Evolutionary conservation across 2,888 invertebrate genomes (phyloP), one percentile per base, ranked within the genome.

Genomic region (Melangyna quadrimaculata): DNA sequence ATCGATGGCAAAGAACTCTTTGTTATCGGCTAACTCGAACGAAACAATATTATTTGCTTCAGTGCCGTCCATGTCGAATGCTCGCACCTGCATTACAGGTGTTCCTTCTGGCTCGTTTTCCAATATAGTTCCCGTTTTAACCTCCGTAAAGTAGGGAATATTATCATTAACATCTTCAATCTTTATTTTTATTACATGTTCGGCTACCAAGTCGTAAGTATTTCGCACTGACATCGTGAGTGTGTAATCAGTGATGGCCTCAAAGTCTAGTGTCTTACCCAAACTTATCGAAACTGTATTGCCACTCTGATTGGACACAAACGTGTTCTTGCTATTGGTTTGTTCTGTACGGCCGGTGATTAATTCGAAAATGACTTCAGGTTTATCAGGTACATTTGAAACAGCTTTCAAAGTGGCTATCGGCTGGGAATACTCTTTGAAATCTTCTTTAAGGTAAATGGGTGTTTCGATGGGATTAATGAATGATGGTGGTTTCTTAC

Each of bases 81-180:
- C 98, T 88, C 95, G 93, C 22, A 92, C 96, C 92, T 96, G 96
- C 96, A 97, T 97, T 0, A 98, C 98, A 10, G 95, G 95, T 6
- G 96, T 97, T 3, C 97, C 97, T 0, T 94, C 93, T 0, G 94
- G 94, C 90, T 97, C 97, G 90, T 98, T 97, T 93, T 98, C 98
- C 81, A 96, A 92, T 5, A 98, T 97, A 88, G 95, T 96, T 1
- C 97, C 97, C 17, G 95, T 95, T 89, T 95, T 94, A 14, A 96
- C 94, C 91, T 97, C 97, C 57, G 96, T 95, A 89, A 98, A 98
- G 88, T 95, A 95, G 0, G 96, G 98, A 88, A 96, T 96, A 89
- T 97, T 97, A 90, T 98, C 98, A 90, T 98, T 98, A 0, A 97
- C 97, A 90, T 98, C 98, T 89, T 95, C 94, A 1, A 98, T 94